phyloP scores from a whole-genome alignment of 2,797 vertebrate species.

The Argentina silus region DNA sequence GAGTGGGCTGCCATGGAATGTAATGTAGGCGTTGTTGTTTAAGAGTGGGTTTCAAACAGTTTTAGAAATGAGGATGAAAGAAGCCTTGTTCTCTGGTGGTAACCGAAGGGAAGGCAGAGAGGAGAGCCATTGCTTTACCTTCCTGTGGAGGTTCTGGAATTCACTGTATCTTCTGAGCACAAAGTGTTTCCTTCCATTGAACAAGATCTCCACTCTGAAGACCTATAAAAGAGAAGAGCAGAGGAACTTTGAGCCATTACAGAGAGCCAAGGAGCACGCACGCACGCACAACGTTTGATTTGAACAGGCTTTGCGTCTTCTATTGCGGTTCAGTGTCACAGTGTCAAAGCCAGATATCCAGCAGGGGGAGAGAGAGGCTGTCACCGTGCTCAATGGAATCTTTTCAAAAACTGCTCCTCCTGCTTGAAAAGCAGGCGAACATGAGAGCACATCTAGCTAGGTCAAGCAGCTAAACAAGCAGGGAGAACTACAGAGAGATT shows the following conservation, averaged over 20 bases:
- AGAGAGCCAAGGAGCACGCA: not conserved
- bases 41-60: too few species aligned
- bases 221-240: conserved; percentile 72
- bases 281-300: too few species aligned
- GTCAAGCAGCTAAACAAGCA: not conserved
- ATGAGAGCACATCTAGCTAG: not conserved
- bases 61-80: too few species aligned
- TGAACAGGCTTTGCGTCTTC: too few species aligned
- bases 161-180: conserved; percentile 86
- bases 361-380: conserved; percentile 37
- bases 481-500: not conserved
- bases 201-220: conserved; percentile 89
- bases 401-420: not conserved
- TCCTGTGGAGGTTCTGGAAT: conserved; percentile 91
- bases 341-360: conserved; percentile 21
- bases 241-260: not conserved
- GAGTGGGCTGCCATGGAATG: too few species aligned
- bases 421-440: not conserved
- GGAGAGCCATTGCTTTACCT: conserved; percentile 74
- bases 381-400: not conserved
- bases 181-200: conserved; percentile 88
- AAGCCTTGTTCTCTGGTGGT: too few species aligned
- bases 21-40: too few species aligned
- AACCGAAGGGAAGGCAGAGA: too few species aligned
- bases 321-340: not conserved